Percentiles rank a stretch among this genome's conserved stretches.
Conservation (phyloP, 1,140 invertebrate species). For the Lordiphosa stackelbergi region DNA sequence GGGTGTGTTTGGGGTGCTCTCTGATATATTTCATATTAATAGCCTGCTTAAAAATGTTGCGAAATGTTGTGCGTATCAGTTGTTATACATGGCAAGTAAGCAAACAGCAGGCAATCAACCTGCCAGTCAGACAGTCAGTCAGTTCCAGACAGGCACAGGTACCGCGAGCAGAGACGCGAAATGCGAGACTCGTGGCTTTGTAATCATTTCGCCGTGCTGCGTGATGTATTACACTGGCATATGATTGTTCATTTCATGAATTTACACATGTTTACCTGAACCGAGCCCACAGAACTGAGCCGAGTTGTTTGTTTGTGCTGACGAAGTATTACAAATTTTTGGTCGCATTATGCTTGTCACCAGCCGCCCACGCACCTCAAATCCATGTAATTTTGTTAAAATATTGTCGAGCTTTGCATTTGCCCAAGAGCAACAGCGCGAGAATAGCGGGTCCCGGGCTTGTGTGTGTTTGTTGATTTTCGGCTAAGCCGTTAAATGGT, state of each 20-base stretch:
- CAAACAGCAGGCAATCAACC: conserved; percentile 45
- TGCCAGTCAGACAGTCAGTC: conserved; percentile 20
- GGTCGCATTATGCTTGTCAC: conserved; percentile 55
- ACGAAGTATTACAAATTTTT: conserved; percentile 61
- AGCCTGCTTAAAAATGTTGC: conserved; percentile 63
- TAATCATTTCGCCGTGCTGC: conserved; percentile 52
- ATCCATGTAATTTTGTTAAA: conserved; percentile 71
- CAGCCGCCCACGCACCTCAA: conserved; percentile 43
- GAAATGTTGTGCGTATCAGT: conserved; percentile 6
- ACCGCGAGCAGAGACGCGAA: conserved; percentile 20
- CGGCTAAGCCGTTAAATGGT: conserved; percentile 54
- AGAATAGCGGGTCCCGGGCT: conserved; percentile 10
- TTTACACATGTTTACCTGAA: conserved; percentile 69
- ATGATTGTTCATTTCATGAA: conserved; percentile 71
- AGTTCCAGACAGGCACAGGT: conserved; percentile 9
- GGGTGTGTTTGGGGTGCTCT: neutral
- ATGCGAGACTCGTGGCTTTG: conserved; percentile 47
- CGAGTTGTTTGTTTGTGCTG: conserved; percentile 50
- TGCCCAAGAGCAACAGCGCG: conserved; percentile 10
- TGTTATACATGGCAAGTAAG: conserved; percentile 5
- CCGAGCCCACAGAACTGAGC: conserved; percentile 1
- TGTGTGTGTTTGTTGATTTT: conserved; percentile 60
- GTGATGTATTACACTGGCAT: conserved; percentile 68
- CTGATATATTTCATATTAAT: conserved; percentile 61
- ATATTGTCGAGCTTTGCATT: conserved; percentile 59